Base-by-base conservation (phyloP, 2,113 vertebrate species). In the Pedionomus torquatus region DNA sequence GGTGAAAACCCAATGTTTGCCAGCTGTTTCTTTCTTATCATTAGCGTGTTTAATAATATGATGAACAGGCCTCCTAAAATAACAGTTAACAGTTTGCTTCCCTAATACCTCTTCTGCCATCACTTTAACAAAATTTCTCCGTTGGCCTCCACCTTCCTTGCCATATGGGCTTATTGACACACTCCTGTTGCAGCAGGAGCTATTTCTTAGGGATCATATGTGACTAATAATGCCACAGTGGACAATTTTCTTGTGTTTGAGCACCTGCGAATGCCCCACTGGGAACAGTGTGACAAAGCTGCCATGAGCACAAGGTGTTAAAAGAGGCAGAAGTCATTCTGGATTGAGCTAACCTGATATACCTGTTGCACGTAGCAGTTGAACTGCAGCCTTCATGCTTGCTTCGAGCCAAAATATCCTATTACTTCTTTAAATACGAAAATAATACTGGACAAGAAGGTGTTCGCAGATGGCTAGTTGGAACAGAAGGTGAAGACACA, bases 71-170 rank as follows among this genome's bases (percentile, higher is more conserved):
- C 24, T 77, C 25, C 41, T 30, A 44, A 57, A 20, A 5, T 17
- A n/a, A n/a, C n/a, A 5, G 1, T 0, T 41, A 41, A 20, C 12
- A 7, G 14, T 14, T 41, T 30, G 17, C 5, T 35, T 46, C 8
- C 12, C 9, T 23, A 26, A 25, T 33, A 24, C 8, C 0, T 1
- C 57, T 68, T 1, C 2, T 18, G 35, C 21, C 13, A 17, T 44
- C 2, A 3, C 31, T 52, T 48, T 2, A 33, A 26, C 57, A 26
- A 46, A 7, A 9, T 7, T 0, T 2, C 2, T 7, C 13, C 3
- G 1, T 35, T 48, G 39, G 19, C 18, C 21, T 25, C 26, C 19
- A 5, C 14, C 44, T 48, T 58, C 72, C 41, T 19, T 13, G 15
- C 37, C 30, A 11, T 3, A 1, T 7, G n/a, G 19, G 11, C 37